These are phyloP conservation scores for Ochropleura plecta DNA, from an alignment of 2,888 invertebrate genomes.

Conservation along the genomic window DNA sequence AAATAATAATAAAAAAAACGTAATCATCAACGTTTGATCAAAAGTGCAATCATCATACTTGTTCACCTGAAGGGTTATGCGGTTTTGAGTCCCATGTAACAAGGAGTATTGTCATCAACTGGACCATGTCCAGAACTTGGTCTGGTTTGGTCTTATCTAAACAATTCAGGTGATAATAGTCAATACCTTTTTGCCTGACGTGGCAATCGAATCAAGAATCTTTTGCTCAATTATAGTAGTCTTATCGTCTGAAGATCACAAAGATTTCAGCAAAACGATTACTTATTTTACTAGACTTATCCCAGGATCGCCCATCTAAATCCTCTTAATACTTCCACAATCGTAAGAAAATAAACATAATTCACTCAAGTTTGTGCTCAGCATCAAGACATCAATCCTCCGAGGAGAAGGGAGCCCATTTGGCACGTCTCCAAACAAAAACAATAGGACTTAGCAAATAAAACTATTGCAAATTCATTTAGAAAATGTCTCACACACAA, in stretches of 20 bases:
- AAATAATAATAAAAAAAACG: no score
- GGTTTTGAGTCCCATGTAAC: no score
- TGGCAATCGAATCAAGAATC: neutral
- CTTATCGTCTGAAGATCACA: no score
- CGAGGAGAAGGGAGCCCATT: slow-evolving; percentile 80
- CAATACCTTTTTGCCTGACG: neutral
- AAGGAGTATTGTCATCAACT: no score
- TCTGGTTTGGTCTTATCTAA: no score
- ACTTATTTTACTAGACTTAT: neutral
- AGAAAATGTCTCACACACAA: slow-evolving; percentile 50
- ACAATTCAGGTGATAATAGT: neutral
- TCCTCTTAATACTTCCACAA: slow-evolving; percentile 58
- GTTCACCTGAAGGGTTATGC: no score
- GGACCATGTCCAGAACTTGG: neutral
- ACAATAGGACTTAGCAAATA: slow-evolving; percentile 80
- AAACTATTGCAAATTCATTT: slow-evolving; percentile 79
- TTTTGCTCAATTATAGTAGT: neutral
- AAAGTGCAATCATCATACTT: no score
- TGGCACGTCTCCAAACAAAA: slow-evolving; percentile 82
- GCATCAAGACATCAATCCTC: slow-evolving; percentile 82
- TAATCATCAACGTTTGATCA: no score
- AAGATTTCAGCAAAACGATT: slow-evolving; percentile 19
- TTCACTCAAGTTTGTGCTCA: slow-evolving; percentile 72
- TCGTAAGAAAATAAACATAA: slow-evolving; percentile 76
- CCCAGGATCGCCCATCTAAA: slow-evolving; percentile 41